A percentile compares a stretch with the other conserved stretches of the same genome.
phyloP scores from a whole-genome alignment of 2,113 vertebrate genomes.

The Oceanites oceanicus region DNA sequence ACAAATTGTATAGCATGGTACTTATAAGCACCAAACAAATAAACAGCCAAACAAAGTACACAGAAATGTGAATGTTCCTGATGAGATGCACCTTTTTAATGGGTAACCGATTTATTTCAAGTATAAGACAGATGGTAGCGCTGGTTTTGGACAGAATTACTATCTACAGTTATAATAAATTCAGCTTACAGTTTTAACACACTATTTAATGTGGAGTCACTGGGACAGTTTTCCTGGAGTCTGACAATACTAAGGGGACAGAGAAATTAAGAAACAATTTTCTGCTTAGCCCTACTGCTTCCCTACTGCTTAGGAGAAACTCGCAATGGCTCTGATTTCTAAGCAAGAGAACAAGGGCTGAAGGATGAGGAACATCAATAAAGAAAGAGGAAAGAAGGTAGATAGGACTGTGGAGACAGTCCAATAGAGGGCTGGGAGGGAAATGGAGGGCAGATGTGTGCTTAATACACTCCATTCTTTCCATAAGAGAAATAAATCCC shows the following conservation, averaged over 20 bases:
- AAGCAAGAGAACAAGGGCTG: background rate
- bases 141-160: background rate
- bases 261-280: background rate
- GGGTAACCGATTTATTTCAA: background rate
- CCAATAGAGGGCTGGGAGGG: background rate
- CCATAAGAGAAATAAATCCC: background rate
- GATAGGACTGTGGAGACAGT: background rate
- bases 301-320: background rate
- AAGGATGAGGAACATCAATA: background rate
- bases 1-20: background rate
- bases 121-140: background rate
- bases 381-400: background rate
- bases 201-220: background rate
- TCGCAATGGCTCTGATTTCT: background rate
- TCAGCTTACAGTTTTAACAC: background rate
- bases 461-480: background rate
- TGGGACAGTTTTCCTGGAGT: background rate
- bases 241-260: background rate
- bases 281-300: background rate
- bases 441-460: background rate
- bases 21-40: background rate
- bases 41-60: background rate
- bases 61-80: background rate
- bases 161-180: background rate
- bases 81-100: background rate